These are phyloP conservation scores for Cygnus atratus DNA, from an alignment of 2,113 vertebrate species.

Conservation along the genomic window DNA sequence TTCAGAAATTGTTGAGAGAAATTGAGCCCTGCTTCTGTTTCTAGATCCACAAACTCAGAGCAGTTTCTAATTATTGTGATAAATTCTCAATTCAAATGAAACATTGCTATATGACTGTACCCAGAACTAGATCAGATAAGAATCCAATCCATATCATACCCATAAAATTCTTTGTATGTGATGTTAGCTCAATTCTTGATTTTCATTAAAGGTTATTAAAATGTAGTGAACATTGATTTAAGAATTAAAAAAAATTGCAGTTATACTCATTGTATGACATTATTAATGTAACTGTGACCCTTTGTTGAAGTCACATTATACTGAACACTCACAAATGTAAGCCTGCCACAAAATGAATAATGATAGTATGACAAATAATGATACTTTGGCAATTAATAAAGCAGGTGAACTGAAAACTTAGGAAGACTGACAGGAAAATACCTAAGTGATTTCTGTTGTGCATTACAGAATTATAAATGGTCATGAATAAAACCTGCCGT, in stretches of 20 bases:
- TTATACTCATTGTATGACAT: neutral
- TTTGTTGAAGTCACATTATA: neutral
- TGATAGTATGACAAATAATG: neutral
- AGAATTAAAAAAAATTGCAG: conserved; percentile 2
- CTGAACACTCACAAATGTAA: neutral
- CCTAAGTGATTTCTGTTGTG: neutral
- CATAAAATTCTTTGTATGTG: neutral
- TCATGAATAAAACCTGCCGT: neutral
- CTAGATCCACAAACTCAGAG: neutral
- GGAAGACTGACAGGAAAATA: neutral
- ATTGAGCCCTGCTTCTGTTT: neutral
- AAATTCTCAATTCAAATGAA: neutral
- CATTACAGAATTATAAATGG: neutral
- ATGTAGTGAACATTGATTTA: neutral
- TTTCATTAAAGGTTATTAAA: conserved; percentile 5
- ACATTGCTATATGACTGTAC: neutral
- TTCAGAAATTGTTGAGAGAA: neutral
- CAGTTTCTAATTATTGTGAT: neutral
- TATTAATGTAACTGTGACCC: conserved; percentile 19
- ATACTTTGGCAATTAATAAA: neutral
- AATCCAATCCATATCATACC: neutral
- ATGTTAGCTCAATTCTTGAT: neutral
- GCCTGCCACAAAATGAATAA: neutral
- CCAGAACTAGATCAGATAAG: neutral
- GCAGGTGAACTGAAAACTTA: neutral